Base-by-base conservation (phyloP, 2,888 invertebrate genomes). In the Caenorhabditis sp. region DNA sequence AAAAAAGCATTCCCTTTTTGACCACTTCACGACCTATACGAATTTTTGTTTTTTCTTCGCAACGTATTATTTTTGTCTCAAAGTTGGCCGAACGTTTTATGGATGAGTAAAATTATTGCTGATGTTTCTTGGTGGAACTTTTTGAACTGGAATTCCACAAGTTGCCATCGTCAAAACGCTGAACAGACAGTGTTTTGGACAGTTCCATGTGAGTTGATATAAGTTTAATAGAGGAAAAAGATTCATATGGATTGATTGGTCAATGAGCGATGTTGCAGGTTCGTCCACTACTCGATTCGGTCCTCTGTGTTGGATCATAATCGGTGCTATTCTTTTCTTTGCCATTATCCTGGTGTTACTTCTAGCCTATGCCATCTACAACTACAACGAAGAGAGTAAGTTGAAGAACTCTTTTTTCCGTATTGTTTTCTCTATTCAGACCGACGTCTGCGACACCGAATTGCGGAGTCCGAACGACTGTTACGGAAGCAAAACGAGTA, bases 121-220 rank as follows among this genome's bases (percentile, higher is more conserved):
- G 91, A 91, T 80, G 80, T 90, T 35, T 88, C 89, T 31, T 91
- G 91, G 91, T 91, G 91, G 91, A 89, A 91, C 59, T 90, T 90
- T 79, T 66, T 91, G 56, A 86, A 90, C 31, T 91, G 91, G 91
- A 91, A 91, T 79, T 85, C 90, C 26, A 87, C 90, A 8, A 89
- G 85, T 81, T 91, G 91, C 56, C 87, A 87, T 31, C 77, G 87
- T 16, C 85, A 86, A 49, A 90, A 90, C 82, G 76, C 82, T 22
- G 85, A 80, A 14, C 88, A 87, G 41, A 90, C 89, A 16, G 87
- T 89, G 24, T 90, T 88, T 58, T 91, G 91, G 91, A 90, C 89
- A 24, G 82, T 88, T 68, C 84, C 90, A 51, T 91, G 91, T 90
- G 73, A 41, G 85, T 54, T 54, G 0, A 14, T 12, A 10, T n/a